These are phyloP conservation scores for Sipha flava DNA, from an alignment of 1,140 invertebrate genomes.

Conservation along the genomic window DNA sequence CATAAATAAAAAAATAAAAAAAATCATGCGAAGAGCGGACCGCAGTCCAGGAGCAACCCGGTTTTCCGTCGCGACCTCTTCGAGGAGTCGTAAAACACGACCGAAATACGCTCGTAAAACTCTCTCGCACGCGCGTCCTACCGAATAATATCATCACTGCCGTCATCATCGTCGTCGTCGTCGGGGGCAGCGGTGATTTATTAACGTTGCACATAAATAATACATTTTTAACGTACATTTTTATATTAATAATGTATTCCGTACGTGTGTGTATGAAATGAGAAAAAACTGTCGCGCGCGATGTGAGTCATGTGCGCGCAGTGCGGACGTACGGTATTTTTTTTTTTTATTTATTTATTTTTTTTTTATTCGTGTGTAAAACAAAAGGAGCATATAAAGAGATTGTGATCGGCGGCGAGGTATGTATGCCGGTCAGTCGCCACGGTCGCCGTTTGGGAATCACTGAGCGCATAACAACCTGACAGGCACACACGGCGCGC, in stretches of 20 bases:
- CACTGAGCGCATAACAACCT: constrained; percentile 26
- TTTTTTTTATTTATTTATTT: not conserved
- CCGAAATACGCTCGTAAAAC: not conserved
- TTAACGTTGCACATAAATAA: not conserved
- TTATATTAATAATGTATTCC: not conserved
- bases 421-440: not conserved
- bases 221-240: not conserved
- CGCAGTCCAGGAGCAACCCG: too few relatives aligned
- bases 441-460: constrained; percentile 6
- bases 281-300: constrained; percentile 12
- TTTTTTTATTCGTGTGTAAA: not conserved
- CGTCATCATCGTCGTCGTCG: not conserved
- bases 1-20: too few relatives aligned
- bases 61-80: too few relatives aligned
- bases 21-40: too few relatives aligned
- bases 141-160: too few relatives aligned
- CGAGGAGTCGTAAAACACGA: not conserved
- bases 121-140: not conserved
- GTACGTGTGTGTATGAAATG: not conserved
- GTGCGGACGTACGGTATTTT: not conserved
- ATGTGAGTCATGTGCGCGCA: not conserved
- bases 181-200: not conserved
- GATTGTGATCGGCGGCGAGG: constrained; percentile 12
- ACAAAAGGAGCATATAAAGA: constrained; percentile 22
- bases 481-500: constrained; percentile 23